Evolutionary conservation across 2,113 vertebrate genomes (phyloP).

Genomic region (Ivindomyrus marchei): DNA sequence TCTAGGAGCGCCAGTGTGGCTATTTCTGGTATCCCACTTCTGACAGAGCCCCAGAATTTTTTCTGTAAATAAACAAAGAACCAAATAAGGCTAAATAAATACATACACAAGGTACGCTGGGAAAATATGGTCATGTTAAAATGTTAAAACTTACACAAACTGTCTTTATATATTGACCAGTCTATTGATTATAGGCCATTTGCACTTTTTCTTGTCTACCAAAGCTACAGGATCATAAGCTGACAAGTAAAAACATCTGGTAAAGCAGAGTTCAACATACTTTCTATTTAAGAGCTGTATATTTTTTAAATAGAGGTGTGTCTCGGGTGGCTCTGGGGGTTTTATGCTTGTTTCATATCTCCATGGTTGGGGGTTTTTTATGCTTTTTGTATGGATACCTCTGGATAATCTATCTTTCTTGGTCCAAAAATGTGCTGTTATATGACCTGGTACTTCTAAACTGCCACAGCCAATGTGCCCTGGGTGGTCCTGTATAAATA

Average conservation of each 20-base stretch:
- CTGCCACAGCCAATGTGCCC: neutral
- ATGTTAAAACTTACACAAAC: too few species aligned
- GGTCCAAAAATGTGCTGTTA: neutral
- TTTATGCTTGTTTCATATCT: neutral
- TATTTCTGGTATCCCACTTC: too few species aligned
- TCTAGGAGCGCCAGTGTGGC: too few species aligned
- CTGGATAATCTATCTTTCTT: neutral
- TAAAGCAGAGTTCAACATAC: neutral
- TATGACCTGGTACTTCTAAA: neutral
- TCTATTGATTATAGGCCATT: too few species aligned
- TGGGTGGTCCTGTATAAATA: constrained; percentile 41
- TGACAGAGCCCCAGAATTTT: too few species aligned
- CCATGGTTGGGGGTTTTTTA: too few species aligned
- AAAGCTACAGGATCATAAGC: neutral
- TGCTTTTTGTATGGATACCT: neutral
- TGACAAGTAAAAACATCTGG: neutral
- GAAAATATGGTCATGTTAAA: too few species aligned
- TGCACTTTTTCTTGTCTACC: neutral
- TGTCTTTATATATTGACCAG: too few species aligned
- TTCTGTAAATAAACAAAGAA: too few species aligned
- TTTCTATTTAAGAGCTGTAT: neutral
- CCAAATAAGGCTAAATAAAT: too few species aligned
- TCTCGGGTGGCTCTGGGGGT: too few species aligned
- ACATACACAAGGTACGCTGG: too few species aligned
- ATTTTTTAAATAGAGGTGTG: neutral